These are phyloP conservation scores for Amphipyra berbera DNA, from an alignment of 2,888 invertebrate genomes.

Conservation along the genomic window DNA sequence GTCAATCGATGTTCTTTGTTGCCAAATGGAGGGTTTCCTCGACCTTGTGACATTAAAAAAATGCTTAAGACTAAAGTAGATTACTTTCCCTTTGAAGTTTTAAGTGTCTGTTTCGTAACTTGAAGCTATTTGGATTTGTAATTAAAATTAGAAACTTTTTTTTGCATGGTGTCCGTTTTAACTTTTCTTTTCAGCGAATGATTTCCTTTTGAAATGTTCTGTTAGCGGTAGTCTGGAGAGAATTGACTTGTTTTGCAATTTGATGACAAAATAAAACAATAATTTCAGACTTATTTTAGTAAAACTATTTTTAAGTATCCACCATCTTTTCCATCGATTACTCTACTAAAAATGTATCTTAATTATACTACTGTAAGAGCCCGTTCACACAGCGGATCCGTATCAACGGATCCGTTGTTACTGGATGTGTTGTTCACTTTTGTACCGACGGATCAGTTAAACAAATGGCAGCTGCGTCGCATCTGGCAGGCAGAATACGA, in stretches of 20 bases:
- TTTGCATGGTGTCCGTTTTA: constrained; percentile 48
- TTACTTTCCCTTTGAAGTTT: constrained; percentile 75
- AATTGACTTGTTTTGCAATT: constrained; percentile 42
- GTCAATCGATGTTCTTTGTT: constrained; percentile 71
- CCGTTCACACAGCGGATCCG: too few relatives aligned
- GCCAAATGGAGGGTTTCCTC: constrained; percentile 70
- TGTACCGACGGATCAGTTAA: too few relatives aligned
- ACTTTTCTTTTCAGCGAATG: constrained; percentile 48
- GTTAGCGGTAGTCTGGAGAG: constrained; percentile 21
- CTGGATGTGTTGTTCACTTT: too few relatives aligned
- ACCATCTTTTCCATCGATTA: not conserved
- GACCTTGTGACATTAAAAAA: constrained; percentile 69
- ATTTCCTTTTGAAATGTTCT: constrained; percentile 46
- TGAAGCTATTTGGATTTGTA: constrained; percentile 71
- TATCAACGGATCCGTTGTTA: too few relatives aligned
- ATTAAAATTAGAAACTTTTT: constrained; percentile 68
- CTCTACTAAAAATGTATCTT: not conserved
- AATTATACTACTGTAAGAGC: too few relatives aligned
- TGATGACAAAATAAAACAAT: constrained; percentile 12
- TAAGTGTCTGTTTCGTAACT: constrained; percentile 67
- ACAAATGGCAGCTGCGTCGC: too few relatives aligned
- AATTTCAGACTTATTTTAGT: constrained; percentile 2
- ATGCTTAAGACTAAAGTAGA: constrained; percentile 64
- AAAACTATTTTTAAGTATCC: too few relatives aligned
- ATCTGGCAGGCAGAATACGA: too few relatives aligned